Percentiles rank a stretch among this genome's conserved stretches.
These are phyloP conservation scores for Archocentrus centrarchus DNA, from an alignment of 2,113 vertebrate species.

Conservation along the genomic window DNA sequence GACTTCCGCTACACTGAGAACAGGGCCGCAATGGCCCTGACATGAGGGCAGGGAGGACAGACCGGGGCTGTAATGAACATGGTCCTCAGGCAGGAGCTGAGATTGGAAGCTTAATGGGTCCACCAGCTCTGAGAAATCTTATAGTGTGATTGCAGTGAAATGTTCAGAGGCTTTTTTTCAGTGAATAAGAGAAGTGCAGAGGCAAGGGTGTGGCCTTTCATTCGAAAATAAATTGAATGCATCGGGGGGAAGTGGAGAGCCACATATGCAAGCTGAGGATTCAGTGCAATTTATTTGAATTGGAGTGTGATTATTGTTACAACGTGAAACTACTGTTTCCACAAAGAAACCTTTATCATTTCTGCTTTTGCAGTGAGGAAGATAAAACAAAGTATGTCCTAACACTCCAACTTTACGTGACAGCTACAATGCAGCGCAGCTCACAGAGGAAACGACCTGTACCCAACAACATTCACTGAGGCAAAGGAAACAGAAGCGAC, in stretches of 20 bases:
- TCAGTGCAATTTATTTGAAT: conserved; percentile 23
- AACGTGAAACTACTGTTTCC: background rate
- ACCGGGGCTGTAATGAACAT: background rate
- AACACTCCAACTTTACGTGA: conserved; percentile 9
- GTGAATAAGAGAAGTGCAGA: conserved; percentile 53
- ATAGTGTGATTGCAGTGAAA: conserved; percentile 9
- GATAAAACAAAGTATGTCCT: conserved; percentile 19
- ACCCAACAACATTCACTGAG: conserved; percentile 49
- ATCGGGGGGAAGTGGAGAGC: conserved; percentile 71
- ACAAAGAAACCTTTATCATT: background rate
- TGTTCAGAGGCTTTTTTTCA: conserved; percentile 20
- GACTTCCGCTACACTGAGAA: conserved; percentile 70
- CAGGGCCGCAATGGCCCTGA: conserved; percentile 44
- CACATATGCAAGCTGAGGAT: conserved; percentile 18
- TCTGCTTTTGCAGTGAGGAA: conserved; percentile 50
- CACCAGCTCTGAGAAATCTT: background rate
- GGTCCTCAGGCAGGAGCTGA: background rate
- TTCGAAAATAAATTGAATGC: conserved; percentile 55
- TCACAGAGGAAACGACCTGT: conserved; percentile 41
- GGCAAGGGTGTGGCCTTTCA: conserved; percentile 79
- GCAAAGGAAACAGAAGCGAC: conserved; percentile 29
- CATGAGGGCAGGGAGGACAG: conserved; percentile 23
- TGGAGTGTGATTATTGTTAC: background rate
- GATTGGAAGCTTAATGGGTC: background rate
- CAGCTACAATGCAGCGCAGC: background rate